These are phyloP conservation scores for Tetranychus piercei DNA, from an alignment of 2,888 invertebrate species.

Conservation along the genomic window DNA sequence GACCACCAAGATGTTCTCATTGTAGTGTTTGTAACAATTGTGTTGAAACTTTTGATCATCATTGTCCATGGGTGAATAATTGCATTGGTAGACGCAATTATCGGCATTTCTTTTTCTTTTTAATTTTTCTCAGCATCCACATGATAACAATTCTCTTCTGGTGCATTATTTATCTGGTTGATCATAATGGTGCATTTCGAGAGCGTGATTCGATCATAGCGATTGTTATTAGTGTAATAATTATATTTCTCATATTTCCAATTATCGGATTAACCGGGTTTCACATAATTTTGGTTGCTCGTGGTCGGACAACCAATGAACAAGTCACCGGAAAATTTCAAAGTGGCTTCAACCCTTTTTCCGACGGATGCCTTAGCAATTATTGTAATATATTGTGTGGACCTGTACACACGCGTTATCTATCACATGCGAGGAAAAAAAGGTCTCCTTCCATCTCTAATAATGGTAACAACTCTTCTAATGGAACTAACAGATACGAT, in stretches of 20 bases:
- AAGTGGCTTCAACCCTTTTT: slow-evolving; percentile 95
- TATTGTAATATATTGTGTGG: slow-evolving; percentile 88
- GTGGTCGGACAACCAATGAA: slow-evolving; percentile 96
- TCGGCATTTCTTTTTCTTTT: slow-evolving; percentile 95
- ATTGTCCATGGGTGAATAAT: slow-evolving; percentile 90
- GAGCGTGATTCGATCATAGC: slow-evolving; percentile 54
- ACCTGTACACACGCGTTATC: slow-evolving; percentile 88
- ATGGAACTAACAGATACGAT: not conserved
- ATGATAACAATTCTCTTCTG: slow-evolving; percentile 92
- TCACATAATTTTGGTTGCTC: slow-evolving; percentile 84
- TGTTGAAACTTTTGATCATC: slow-evolving; percentile 98
- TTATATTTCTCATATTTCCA: slow-evolving; percentile 77
- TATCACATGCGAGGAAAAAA: not conserved
- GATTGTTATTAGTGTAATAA: slow-evolving; percentile 59
- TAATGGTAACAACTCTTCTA: not conserved
- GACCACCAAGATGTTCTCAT: slow-evolving; percentile 95
- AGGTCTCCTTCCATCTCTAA: not conserved
- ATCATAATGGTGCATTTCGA: slow-evolving; percentile 58
- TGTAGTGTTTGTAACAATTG: slow-evolving; percentile 98
- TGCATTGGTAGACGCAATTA: slow-evolving; percentile 93
- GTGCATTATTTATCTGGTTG: slow-evolving; percentile 74
- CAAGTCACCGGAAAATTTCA: slow-evolving; percentile 95
- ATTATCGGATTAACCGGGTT: slow-evolving; percentile 94
- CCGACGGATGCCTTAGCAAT: slow-evolving; percentile 80
- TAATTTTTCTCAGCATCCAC: slow-evolving; percentile 83